Percentiles rank a stretch among this genome's conserved stretches.
Conservation (phyloP, 2,113 vertebrate genomes). For the Aldabrachelys gigantea region DNA sequence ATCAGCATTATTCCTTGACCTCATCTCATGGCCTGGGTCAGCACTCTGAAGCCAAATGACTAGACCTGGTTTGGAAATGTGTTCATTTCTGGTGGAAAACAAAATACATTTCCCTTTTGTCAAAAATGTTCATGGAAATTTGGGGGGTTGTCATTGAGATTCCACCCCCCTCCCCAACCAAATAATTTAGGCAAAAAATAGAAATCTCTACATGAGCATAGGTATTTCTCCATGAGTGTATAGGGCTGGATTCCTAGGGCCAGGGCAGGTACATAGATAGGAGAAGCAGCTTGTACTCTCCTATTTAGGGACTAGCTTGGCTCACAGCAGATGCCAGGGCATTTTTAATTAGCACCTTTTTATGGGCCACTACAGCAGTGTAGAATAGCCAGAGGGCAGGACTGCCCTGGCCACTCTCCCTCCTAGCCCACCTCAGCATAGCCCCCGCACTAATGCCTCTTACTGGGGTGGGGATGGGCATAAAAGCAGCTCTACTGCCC, state of each 20-base stretch:
- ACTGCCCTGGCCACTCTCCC: background rate
- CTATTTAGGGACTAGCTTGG: too few relatives aligned
- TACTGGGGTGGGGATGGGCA: background rate
- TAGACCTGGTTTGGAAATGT: background rate
- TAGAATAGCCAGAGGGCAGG: background rate
- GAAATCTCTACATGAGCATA: background rate
- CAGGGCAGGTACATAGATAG: background rate
- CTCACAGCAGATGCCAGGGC: too few relatives aligned
- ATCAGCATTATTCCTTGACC: background rate
- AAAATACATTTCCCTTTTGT: too few relatives aligned
- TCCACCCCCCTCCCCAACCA: too few relatives aligned
- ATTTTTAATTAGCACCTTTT: background rate
- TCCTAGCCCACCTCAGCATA: background rate
- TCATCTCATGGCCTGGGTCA: background rate
- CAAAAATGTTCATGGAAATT: background rate
- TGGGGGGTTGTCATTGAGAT: background rate
- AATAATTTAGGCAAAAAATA: too few relatives aligned
- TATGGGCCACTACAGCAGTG: background rate
- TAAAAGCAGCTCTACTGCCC: background rate
- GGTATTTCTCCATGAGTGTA: background rate
- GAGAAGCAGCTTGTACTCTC: background rate
- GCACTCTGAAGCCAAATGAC: background rate
- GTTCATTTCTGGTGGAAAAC: too few relatives aligned
- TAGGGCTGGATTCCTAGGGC: background rate
- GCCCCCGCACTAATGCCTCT: background rate